A percentile compares a stretch with the other conserved stretches of the same genome.
These are phyloP conservation scores for Arremon brunneinucha DNA, from an alignment of 2,797 vertebrate species.

Conservation along the genomic window DNA sequence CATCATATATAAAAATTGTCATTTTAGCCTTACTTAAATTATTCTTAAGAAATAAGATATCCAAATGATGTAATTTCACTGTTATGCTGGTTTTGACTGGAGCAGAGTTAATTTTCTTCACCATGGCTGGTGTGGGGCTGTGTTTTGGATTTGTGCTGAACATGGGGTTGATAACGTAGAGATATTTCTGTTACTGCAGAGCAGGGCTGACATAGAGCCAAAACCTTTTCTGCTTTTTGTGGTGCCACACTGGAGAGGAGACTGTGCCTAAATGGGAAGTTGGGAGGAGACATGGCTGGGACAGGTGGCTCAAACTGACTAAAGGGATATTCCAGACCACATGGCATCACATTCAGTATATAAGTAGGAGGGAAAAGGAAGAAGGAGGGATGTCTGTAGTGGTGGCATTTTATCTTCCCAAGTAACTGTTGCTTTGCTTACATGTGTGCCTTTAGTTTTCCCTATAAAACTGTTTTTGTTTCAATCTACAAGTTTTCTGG, in stretches of 20 bases:
- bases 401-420: accelerated
- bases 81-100: background rate
- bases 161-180: background rate
- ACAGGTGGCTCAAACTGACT: background rate
- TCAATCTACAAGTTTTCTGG: background rate
- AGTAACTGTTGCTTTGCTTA: background rate
- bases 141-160: background rate
- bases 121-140: accelerated
- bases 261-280: background rate
- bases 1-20: background rate
- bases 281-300: background rate
- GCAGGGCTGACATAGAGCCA: background rate
- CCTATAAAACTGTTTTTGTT: background rate
- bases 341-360: no score
- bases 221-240: background rate
- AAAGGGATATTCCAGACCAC: background rate
- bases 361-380: accelerated
- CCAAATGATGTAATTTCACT: background rate
- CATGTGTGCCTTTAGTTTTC: background rate
- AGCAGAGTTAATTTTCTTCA: background rate
- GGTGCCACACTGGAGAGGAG: background rate
- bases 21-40: background rate
- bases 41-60: background rate
- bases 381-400: background rate
- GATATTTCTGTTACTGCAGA: background rate